These are phyloP conservation scores for human DNA, from an alignment of 2,113 vertebrate genomes.

Conservation along the genomic window GRCh38 chrX:148214001-148214500, in stretches of 20 bases:
- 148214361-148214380: neutral
- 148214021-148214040: neutral
- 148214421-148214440: neutral
- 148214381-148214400: neutral
- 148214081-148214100: neutral
- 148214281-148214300: neutral
- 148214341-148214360: neutral
- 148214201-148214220: slow-evolving; percentile 21
- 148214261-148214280: neutral
- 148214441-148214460: neutral
- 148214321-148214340: neutral
- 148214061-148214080: slow-evolving; percentile 30
- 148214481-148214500: neutral
- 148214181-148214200: neutral
- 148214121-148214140: neutral
- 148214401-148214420: neutral
- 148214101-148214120: neutral
- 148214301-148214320: neutral
- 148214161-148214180: neutral
- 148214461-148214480: neutral
- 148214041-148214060: neutral
- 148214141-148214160: neutral
- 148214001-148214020: neutral
- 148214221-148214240: neutral
- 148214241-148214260: neutral